Evolutionary conservation across 2,113 vertebrate genomes (phyloP).

Genomic region (Sminthopsis crassicaudata): DNA sequence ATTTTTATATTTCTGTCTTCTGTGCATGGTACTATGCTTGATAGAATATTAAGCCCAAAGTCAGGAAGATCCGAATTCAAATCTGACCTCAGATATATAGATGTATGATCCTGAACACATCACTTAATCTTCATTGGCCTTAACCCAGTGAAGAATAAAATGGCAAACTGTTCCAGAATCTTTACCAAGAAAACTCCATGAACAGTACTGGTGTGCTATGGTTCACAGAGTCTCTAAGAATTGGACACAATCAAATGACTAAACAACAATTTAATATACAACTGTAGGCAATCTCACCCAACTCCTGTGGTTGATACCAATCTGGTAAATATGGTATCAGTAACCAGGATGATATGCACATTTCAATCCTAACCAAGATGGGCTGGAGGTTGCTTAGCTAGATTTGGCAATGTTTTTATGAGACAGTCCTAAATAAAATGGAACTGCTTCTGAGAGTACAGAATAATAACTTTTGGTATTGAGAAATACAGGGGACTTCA

Average conservation of each 20-base stretch:
- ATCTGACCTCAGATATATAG: not conserved
- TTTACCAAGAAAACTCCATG: not conserved
- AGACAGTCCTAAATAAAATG: not conserved
- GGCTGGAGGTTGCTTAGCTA: not conserved
- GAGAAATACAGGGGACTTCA: not conserved
- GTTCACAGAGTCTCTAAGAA: not conserved
- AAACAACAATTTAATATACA: not conserved
- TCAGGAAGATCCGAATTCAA: not conserved
- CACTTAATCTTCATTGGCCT: not conserved
- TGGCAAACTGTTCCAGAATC: not conserved
- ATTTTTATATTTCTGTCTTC: not conserved
- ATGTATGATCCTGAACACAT: not conserved
- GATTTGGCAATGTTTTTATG: not conserved
- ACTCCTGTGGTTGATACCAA: not conserved
- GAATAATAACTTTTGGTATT: not conserved
- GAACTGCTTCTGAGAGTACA: not conserved
- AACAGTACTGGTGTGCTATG: not conserved
- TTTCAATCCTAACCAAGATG: not conserved
- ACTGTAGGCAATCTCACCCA: not conserved
- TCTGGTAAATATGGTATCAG: not conserved
- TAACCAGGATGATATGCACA: not conserved
- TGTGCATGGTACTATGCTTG: not conserved
- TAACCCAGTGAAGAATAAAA: not conserved
- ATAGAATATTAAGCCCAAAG: not conserved
- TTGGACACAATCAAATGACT: not conserved